phyloP scores from a whole-genome alignment of 53 echinoderm and acorn worm genomes.

The Crossaster papposus region DNA sequence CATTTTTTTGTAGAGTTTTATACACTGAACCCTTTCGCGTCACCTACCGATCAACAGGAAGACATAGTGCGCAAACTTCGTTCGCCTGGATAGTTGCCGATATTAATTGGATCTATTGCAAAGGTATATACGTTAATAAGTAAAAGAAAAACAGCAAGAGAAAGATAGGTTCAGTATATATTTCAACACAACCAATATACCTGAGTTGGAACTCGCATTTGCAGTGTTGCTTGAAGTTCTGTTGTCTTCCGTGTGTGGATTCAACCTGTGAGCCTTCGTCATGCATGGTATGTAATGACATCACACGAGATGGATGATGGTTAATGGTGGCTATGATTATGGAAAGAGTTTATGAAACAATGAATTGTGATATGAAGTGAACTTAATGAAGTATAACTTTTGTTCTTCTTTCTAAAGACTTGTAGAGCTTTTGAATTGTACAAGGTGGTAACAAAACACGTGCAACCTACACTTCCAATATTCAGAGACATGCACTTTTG shows the following conservation, averaged over 20 bases:
- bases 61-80: slow-evolving; percentile 52
- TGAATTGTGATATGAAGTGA: too few species aligned
- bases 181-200: not conserved
- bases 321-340: too few species aligned
- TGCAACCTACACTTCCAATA: too few species aligned
- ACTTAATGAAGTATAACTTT: too few species aligned
- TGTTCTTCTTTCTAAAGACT: too few species aligned
- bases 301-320: too few species aligned
- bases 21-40: not conserved
- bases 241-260: not conserved
- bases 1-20: not conserved
- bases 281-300: too few species aligned
- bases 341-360: too few species aligned
- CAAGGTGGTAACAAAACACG: too few species aligned
- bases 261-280: not conserved
- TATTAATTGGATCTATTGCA: slow-evolving; percentile 66
- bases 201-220: not conserved
- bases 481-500: too few species aligned
- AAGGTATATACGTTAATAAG: not conserved
- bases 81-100: slow-evolving; percentile 61
- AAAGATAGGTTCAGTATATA: not conserved
- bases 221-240: not conserved
- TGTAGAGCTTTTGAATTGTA: too few species aligned
- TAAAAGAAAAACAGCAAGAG: not conserved
- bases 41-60: slow-evolving; percentile 73